Evolutionary conservation across 2,888 invertebrate species (phyloP), one percentile per base, ranked within the genome.

Genomic region (Carterocephalus palaemon): DNA sequence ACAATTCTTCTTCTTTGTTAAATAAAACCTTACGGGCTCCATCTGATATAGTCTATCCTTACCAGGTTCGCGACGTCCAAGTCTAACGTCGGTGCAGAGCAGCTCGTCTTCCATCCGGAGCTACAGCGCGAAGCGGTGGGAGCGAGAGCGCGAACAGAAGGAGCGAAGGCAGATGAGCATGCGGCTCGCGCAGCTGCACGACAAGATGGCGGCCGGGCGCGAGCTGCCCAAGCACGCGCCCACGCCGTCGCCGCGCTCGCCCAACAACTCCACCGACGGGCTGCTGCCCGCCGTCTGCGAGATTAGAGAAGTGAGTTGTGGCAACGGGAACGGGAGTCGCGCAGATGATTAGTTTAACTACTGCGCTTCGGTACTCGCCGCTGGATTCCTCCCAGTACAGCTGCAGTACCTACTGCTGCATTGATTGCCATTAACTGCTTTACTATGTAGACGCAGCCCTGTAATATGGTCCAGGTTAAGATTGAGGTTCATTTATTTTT

Each of bases 1-100:
- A n/a, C n/a, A n/a, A n/a, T n/a, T n/a, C n/a, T n/a, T n/a, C n/a
- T n/a, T n/a, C n/a, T n/a, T n/a, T n/a, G n/a, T n/a, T n/a, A n/a
- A n/a, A n/a, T n/a, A n/a, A n/a, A n/a, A n/a, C n/a, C n/a, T n/a
- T n/a, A n/a, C n/a, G n/a, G n/a, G n/a, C n/a, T n/a, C n/a, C n/a
- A n/a, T n/a, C n/a, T n/a, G n/a, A n/a, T n/a, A n/a, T n/a, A n/a
- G n/a, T n/a, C 39, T 37, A 12, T 26, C 26, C 51, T 47, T 57
- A 54, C n/a, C 81, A 95, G 95, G 94, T 90, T 94, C 94, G 71
- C 90, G 95, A 89, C 91, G 95, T 88, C 94, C 95, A 86, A 94
- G 95, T 89, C 87, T 95, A 88, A 93, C 92, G 57, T 95, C 95
- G 53, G 89, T 95, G 63, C 95, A 95, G 74, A 95, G 95, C 88